phyloP scores from a whole-genome alignment of 2,113 vertebrate genomes.

The Neogale vison region DNA sequence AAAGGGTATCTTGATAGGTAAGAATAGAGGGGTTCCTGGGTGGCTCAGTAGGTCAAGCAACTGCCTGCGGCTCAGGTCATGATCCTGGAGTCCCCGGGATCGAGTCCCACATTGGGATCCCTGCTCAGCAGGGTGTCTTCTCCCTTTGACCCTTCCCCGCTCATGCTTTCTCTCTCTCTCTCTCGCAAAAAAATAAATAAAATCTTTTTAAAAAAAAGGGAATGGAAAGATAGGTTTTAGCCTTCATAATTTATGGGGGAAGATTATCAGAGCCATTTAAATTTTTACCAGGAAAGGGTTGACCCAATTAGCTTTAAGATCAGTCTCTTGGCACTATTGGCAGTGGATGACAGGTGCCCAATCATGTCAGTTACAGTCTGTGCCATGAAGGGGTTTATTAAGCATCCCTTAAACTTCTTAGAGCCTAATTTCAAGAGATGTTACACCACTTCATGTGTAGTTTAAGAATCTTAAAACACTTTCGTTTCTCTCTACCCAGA shows the following conservation, averaged over 20 bases:
- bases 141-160: too few species aligned
- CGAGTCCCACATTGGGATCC: too few species aligned
- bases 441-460: not conserved
- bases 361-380: not conserved
- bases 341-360: not conserved
- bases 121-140: too few species aligned
- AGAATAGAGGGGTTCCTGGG: not conserved
- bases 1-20: not conserved
- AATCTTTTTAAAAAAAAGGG: not conserved
- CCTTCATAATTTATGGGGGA: not conserved
- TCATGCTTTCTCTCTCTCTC: too few species aligned
- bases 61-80: too few species aligned
- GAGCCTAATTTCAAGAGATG: not conserved
- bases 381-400: not conserved
- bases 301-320: not conserved
- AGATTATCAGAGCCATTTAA: not conserved
- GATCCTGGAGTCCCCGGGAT: too few species aligned
- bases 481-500: not conserved
- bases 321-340: not conserved
- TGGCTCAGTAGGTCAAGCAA: too few species aligned
- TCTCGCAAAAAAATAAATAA: too few species aligned
- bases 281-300: not conserved
- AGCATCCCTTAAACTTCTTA: not conserved
- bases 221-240: not conserved
- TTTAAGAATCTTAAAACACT: not conserved